These are phyloP conservation scores for Campylomormyrus numenius DNA, from an alignment of 2,113 vertebrate species.

Conservation along the genomic window DNA sequence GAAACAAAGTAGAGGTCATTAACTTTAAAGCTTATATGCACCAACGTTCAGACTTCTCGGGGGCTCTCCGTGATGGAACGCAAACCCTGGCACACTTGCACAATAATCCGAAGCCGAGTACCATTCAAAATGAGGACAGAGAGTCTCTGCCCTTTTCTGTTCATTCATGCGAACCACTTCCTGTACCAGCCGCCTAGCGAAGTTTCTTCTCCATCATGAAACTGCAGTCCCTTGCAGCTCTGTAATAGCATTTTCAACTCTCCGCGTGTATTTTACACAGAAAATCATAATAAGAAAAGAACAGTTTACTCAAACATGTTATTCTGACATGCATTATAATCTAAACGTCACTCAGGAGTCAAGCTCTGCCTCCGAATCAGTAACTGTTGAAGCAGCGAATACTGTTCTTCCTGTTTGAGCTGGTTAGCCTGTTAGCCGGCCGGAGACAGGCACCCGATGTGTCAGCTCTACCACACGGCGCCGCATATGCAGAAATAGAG, in stretches of 20 bases:
- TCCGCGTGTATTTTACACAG: not conserved
- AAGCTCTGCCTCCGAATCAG: not conserved
- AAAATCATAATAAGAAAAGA: not conserved
- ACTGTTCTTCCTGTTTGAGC: constrained; percentile 47
- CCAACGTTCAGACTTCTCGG: not conserved
- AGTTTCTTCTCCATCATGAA: constrained; percentile 2
- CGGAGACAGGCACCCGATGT: not conserved
- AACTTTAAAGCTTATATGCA: not conserved
- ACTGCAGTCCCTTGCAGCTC: not conserved
- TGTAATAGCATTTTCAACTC: not conserved
- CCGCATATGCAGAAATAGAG: constrained; percentile 7
- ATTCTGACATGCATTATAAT: not conserved
- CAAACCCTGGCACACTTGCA: not conserved
- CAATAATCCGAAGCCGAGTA: not conserved
- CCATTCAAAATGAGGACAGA: not conserved
- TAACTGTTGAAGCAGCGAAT: constrained; percentile 28
- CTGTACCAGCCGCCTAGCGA: constrained; percentile 1
- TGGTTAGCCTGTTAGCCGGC: not conserved
- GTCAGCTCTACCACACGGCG: not conserved
- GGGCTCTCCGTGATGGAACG: not conserved
- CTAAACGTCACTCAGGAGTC: not conserved
- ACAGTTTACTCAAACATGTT: not conserved
- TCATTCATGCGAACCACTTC: constrained; percentile 24
- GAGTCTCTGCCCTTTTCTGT: not conserved
- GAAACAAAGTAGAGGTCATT: not conserved